Base-by-base conservation (phyloP, 2,113 vertebrate genomes). In the Salvelinus fontinalis region DNA sequence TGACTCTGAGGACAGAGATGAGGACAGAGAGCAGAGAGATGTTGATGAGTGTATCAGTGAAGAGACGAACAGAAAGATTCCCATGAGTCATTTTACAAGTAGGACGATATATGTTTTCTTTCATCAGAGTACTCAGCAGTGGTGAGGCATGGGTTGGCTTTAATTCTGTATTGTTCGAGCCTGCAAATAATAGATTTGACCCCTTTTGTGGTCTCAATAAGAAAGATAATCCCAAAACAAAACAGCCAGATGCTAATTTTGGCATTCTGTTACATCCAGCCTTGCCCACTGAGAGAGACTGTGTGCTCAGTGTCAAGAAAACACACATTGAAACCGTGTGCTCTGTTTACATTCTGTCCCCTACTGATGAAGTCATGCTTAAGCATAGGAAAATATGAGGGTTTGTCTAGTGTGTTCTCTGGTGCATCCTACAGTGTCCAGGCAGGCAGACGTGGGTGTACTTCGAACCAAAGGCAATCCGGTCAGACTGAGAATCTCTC, bases 131-230 rank as follows among this genome's bases (percentile, higher is more conserved):
- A 44, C 9, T 44, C 39, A 44, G 39, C 39, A 62, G n/a, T 62
- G 20, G 59, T 62, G 59, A 22, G 59, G 7, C 59, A 22, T 22
- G 20, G 51, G 59, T 11, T 62, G 59, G 59, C 59, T 22, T 62
- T 62, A n/a, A 54, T 16, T 54, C 12, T 8, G 7, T 76, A n/a
- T 27, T 70, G 54, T 48, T 14, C 2, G 51, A 54, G 34, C 12
- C 12, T 71, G 59, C 65, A 69, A 71, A 71, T 71, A 77, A 71
- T 65, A 77, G 75, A 49, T 65, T 44, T 71, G 69, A 71, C 75
- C 75, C 39, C 16, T 29, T 71, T 71, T 77, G 26, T 49, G 39
- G 57, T 24, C 39, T 31, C 31, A 24, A 20, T 26, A 22, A 34
- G 24, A 59, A 75, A 67, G 64, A 67, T 7, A 51, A 67, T 54